Evolutionary conservation across 2,888 invertebrate genomes (phyloP), one percentile per base, ranked within the genome.

Genomic region (Pollenia labialis): DNA sequence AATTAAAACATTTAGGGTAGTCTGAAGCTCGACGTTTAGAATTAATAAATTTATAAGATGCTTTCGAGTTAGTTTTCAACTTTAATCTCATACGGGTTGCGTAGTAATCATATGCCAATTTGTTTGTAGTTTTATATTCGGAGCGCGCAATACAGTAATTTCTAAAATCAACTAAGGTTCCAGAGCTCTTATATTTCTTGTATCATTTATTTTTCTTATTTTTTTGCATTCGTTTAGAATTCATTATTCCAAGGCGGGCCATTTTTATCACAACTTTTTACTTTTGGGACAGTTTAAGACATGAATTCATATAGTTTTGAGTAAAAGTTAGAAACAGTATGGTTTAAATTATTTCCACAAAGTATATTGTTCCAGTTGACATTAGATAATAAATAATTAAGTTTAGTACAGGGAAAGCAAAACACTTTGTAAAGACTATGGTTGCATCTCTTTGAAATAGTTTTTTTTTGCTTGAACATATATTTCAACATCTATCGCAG

Each of bases 301-400:
- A 52, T 52, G 52, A 16, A n/a, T 8, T n/a, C n/a, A n/a, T 52
- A 14, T 16, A 52, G n/a, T 16, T 6, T 7, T 52, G 3, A 52
- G 52, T 52, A n/a, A 52, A 52, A 52, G 52, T 52, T 52, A 7
- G 52, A 52, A 52, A 52, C 52, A n/a, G 52, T 52, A 52, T 52
- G n/a, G 52, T 52, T 52, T 6, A 52, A 52, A 52, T 52, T 52
- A 52, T 52, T 52, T 52, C 52, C 14, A 52, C 16, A 52, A 52
- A 52, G n/a, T 16, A 52, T 14, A 52, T 2, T 52, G 3, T 16
- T 16, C 4, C 4, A 4, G 16, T 52, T 2, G n/a, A n/a, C n/a
- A n/a, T n/a, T n/a, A n/a, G n/a, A n/a, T n/a, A n/a, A n/a, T n/a
- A n/a, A n/a, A n/a, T n/a, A n/a, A n/a, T n/a, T n/a, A n/a, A n/a